A percentile compares a stretch with the other conserved stretches of the same genome.
Conservation (phyloP, 1,140 invertebrate genomes). For the Caenorhabditis briggsae region DNA sequence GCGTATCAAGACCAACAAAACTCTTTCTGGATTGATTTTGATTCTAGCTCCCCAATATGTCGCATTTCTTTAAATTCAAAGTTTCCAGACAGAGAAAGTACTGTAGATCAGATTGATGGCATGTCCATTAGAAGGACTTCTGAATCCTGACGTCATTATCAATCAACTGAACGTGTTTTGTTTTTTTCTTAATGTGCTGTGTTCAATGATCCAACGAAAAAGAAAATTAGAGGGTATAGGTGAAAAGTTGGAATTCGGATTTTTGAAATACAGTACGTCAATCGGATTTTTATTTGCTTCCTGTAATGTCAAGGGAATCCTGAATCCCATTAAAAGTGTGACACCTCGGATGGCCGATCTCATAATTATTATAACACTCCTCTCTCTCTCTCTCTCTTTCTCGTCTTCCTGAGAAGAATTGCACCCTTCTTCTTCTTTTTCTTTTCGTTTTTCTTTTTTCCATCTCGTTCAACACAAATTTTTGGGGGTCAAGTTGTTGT, state of each 20-base stretch:
- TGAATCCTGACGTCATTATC: constrained; percentile 14
- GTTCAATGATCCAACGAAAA: neutral
- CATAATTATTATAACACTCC: constrained; percentile 9
- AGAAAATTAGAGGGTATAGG: no score
- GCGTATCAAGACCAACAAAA: neutral
- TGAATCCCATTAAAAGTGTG: neutral
- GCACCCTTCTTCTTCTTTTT: constrained; percentile 20
- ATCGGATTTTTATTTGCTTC: neutral
- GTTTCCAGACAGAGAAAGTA: no score
- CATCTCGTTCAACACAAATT: constrained; percentile 42
- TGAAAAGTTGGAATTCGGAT: no score
- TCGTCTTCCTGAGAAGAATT: constrained; percentile 1
- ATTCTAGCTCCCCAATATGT: no score
- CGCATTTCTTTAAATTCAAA: no score
- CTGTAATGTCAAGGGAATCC: neutral
- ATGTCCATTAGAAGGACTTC: constrained; percentile 21
- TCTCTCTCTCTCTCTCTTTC: no score
- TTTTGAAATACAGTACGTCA: neutral
- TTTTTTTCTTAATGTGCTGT: neutral
- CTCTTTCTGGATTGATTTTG: no score
- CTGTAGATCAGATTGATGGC: no score
- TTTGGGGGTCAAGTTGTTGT: constrained; percentile 56
- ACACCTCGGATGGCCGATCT: neutral
- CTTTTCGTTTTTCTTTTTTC: constrained; percentile 37
- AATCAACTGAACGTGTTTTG: constrained; percentile 12